Conservation (phyloP, 2,888 invertebrate species). For the Molanna angustata region DNA sequence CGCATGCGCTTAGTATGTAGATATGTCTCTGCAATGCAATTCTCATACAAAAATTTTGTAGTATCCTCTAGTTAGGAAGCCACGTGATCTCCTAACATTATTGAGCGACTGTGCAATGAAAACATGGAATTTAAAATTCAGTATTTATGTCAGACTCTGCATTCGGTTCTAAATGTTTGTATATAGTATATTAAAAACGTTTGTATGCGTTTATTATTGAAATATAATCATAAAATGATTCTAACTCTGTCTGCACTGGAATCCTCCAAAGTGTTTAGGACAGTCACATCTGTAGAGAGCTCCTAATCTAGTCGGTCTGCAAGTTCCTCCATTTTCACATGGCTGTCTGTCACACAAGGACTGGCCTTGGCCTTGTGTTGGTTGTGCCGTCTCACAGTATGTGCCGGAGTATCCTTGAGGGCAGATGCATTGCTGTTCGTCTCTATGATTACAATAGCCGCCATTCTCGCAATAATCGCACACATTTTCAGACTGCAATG, state of each 20-base stretch:
- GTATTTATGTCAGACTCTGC: no score
- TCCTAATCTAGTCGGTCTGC: constrained; percentile 53
- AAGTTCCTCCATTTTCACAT: constrained; percentile 78
- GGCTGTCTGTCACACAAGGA: constrained; percentile 62
- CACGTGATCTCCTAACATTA: no score
- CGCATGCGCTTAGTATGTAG: no score
- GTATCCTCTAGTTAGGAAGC: no score
- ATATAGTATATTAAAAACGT: no score
- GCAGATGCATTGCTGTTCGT: constrained; percentile 57
- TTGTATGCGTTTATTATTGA: no score
- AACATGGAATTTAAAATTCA: no score
- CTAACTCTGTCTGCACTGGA: constrained; percentile 75
- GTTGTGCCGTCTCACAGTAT: constrained; percentile 43
- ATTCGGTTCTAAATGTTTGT: no score
- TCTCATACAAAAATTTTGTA: no score
- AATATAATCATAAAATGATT: no score
- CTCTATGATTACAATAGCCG: constrained; percentile 58
- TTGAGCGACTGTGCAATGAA: no score
- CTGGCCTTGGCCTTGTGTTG: constrained; percentile 36
- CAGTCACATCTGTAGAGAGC: constrained; percentile 73
- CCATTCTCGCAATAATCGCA: constrained; percentile 65
- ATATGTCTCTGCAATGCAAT: no score
- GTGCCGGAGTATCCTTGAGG: constrained; percentile 42
- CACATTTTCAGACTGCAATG: constrained; percentile 35
- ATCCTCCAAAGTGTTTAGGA: constrained; percentile 73